Percentiles rank a stretch among this genome's conserved stretches.
Evolutionary conservation across 2,797 vertebrate genomes (phyloP).

Genomic region (Alca torda): DNA sequence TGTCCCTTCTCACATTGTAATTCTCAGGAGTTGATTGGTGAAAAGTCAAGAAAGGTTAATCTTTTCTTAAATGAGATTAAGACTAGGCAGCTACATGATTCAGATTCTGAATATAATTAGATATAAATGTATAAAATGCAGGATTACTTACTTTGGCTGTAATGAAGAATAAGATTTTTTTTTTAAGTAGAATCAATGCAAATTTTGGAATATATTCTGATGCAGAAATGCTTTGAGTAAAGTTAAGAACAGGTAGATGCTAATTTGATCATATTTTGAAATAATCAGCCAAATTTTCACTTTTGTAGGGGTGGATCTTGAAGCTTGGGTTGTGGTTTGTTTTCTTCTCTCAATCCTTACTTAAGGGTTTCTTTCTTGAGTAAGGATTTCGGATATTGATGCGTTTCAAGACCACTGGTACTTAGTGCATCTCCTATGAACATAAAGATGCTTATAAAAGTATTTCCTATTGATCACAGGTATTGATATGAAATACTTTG

Average conservation of each 20-base stretch:
- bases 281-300: not conserved
- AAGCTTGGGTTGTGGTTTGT: not conserved
- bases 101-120: not conserved
- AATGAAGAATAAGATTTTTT: not conserved
- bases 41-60: slow-evolving; percentile 60
- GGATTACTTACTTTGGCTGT: not conserved
- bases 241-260: not conserved
- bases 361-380: not conserved
- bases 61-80: slow-evolving; percentile 42
- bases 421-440: not conserved
- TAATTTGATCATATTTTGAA: not conserved
- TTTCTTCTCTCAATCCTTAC: not conserved
- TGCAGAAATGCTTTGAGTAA: not conserved
- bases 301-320: not conserved
- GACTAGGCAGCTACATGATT: not conserved
- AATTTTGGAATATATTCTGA: not conserved
- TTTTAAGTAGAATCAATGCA: not conserved
- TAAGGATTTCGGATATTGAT: not conserved
- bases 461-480: not conserved
- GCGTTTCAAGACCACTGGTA: not conserved
- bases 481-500: not conserved
- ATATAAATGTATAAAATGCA: not conserved
- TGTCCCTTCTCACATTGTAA: not conserved
- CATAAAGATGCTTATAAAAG: fast-evolving
- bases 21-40: slow-evolving; percentile 30